Base-by-base conservation (phyloP, 1,140 invertebrate species). In the Ceratosolen fusciceps region DNA sequence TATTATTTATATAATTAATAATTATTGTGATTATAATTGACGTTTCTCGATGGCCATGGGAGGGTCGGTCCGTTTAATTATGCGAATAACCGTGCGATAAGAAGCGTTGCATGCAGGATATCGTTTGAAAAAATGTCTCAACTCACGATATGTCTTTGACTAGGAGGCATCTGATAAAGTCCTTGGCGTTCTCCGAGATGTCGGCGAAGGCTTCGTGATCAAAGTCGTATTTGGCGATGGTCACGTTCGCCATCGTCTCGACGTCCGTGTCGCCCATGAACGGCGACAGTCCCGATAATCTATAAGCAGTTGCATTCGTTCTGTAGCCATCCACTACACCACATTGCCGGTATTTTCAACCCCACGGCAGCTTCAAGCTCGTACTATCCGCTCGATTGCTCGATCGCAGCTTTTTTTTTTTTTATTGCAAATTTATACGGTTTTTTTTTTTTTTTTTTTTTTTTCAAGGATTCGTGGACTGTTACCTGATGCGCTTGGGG, bases 261-360 rank as follows among this genome's bases (percentile, higher is more conserved):
- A 97, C 93, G 88, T 99, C 98, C 71, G 95, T 98, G 86, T 98
- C 97, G 12, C 98, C 98, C 96, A 99, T 98, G 90, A 99, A 99
- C 24, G 98, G 98, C 34, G 98, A 99, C 54, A 99, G 91, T 43
- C 98, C 98, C 21, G 98, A 99, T 83, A 99, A 91, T 84, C 98
- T 99, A 86, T 0, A 90, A 90, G 77, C 8, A 54, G 8, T 54
- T 54, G 21, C n/a, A 19, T 54, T 24, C 5, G n/a, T 4, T 43
- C 39, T 7, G 12, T 43, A 12, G 39, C 39, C 39, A 43, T 7
- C 5, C 39, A 12, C 39, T n/a, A n/a, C n/a, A 43, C 5, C 12
- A 5, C 5, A 43, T 43, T 43, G 39, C 39, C 39, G 39, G 5
- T 43, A 43, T 70, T 62, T 49, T 29, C 5, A 12, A n/a, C n/a